These are phyloP conservation scores for Odocoileus hemionus DNA, from an alignment of 2,113 vertebrate species.

Conservation along the genomic window DNA sequence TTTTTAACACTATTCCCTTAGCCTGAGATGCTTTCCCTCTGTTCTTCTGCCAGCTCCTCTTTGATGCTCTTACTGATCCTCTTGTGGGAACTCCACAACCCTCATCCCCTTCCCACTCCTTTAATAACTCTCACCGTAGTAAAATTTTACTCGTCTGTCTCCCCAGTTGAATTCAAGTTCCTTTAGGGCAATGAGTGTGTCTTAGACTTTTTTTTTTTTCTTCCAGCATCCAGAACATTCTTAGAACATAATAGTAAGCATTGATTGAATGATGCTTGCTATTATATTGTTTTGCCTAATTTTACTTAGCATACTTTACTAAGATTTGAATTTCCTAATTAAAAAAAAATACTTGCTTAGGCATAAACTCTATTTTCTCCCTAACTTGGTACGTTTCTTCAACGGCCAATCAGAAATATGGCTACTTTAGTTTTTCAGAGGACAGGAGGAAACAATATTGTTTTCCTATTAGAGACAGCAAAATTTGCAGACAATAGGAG, in stretches of 20 bases:
- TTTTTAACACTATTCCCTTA: not conserved
- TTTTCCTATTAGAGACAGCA: not conserved
- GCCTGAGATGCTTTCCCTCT: not conserved
- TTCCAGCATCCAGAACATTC: not conserved
- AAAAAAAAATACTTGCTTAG: not conserved
- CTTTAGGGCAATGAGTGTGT: not conserved
- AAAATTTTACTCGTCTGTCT: not conserved
- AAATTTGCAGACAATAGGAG: not conserved
- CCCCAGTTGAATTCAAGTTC: not conserved
- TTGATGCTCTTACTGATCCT: not conserved
- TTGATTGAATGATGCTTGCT: not conserved
- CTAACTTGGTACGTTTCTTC: not conserved
- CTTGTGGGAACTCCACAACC: not conserved
- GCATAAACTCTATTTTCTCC: not conserved
- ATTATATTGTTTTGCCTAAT: not conserved
- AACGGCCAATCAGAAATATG: not conserved
- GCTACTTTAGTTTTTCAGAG: not conserved
- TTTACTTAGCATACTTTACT: not conserved
- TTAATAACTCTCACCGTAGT: not conserved
- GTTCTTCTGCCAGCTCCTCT: not conserved
- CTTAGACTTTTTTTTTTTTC: not conserved
- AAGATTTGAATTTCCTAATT: not conserved
- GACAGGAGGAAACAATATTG: not conserved
- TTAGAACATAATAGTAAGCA: not conserved
- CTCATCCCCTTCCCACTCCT: not conserved